phyloP scores from a whole-genome alignment of 1,140 invertebrate species.

The Anadara kagoshimensis region DNA sequence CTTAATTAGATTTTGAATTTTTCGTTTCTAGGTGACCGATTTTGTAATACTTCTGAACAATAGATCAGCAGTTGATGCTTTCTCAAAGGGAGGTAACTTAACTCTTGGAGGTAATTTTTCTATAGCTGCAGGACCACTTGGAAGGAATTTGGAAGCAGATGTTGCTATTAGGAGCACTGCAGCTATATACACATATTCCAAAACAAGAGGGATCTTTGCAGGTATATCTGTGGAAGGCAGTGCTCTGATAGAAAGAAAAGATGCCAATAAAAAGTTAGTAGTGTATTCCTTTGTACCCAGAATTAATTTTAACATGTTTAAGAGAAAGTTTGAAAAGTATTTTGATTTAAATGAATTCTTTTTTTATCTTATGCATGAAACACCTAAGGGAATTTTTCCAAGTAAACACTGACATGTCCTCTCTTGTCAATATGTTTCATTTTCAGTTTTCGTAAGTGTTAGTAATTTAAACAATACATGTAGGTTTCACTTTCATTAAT shows the following conservation, averaged over 20 bases:
- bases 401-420: too few species aligned
- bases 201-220: conserved; percentile 70
- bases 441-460: too few species aligned
- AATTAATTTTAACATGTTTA: too few species aligned
- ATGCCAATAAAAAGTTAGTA: conserved; percentile 70
- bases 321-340: not conserved
- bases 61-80: conserved; percentile 64
- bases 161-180: conserved; percentile 64
- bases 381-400: too few species aligned
- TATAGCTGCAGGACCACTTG: conserved; percentile 67
- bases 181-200: conserved; percentile 71
- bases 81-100: conserved; percentile 72
- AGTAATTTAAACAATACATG: too few species aligned
- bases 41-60: conserved; percentile 70
- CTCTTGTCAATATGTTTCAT: too few species aligned
- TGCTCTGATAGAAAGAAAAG: conserved; percentile 68
- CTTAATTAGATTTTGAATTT: too few species aligned
- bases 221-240: conserved; percentile 70
- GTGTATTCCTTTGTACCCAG: not conserved
- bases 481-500: too few species aligned
- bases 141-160: conserved; percentile 68
- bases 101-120: conserved; percentile 70
- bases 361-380: too few species aligned
- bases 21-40: conserved; percentile 63
- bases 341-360: too few species aligned